These are phyloP conservation scores for Muscidifurax raptorellus DNA, from an alignment of 1,140 invertebrate species.

Conservation along the genomic window DNA sequence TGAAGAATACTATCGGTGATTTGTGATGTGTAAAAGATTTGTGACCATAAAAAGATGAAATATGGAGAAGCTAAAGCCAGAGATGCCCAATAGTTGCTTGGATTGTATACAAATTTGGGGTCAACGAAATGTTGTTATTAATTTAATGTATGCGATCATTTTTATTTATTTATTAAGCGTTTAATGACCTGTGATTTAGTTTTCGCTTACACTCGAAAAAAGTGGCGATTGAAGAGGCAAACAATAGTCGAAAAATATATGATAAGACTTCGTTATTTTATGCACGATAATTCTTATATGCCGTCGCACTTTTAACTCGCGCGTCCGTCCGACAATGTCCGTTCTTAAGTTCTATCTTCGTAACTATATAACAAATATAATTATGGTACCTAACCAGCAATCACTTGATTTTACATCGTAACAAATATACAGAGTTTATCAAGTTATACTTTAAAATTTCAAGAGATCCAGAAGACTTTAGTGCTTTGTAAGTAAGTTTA, in stretches of 20 bases:
- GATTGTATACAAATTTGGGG: not conserved
- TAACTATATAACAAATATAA: not conserved
- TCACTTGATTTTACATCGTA: not conserved
- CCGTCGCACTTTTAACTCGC: constrained; percentile 10
- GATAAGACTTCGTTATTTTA: not conserved
- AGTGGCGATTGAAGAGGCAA: not conserved
- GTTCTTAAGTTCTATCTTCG: not conserved
- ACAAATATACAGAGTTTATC: not conserved
- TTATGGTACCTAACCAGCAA: not conserved
- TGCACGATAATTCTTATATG: not conserved
- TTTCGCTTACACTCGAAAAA: not conserved
- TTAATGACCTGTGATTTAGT: constrained; percentile 1
- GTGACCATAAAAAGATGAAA: not conserved
- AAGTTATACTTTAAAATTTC: constrained; percentile 23
- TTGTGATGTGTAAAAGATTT: not conserved
- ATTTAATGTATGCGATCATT: not conserved
- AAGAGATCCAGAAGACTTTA: not conserved
- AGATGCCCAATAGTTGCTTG: not conserved
- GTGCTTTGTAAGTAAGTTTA: constrained; percentile 30
- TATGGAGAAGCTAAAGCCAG: not conserved
- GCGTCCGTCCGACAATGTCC: constrained; percentile 36
- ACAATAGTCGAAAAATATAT: not conserved
- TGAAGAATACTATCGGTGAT: not conserved
- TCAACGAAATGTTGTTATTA: not conserved
- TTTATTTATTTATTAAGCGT: not conserved